Evolutionary conservation across 2,113 vertebrate genomes (phyloP).

Genomic region (Craseonycteris thonglongyai): DNA sequence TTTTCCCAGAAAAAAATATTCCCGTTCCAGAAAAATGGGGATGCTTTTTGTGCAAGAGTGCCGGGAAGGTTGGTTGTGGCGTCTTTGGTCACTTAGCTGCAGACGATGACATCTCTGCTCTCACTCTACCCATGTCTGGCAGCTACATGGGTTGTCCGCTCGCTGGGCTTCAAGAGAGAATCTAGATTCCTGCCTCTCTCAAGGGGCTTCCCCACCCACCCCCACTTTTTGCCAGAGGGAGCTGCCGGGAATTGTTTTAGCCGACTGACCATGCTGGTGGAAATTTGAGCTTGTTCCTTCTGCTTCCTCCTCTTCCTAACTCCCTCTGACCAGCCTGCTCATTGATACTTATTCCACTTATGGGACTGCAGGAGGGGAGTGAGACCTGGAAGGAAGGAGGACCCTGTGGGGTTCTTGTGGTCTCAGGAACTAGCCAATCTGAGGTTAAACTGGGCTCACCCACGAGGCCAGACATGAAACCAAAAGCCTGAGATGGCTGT

Average conservation of each 20-base stretch:
- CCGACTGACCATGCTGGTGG: neutral
- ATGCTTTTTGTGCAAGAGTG: neutral
- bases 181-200: neutral
- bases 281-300: constrained; percentile 7
- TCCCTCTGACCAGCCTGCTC: neutral
- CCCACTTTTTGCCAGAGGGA: neutral
- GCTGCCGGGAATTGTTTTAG: neutral
- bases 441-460: neutral
- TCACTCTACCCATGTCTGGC: neutral
- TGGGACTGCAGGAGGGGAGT: constrained; percentile 7
- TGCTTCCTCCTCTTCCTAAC: neutral
- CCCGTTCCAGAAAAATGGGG: neutral
- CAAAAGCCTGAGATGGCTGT: neutral
- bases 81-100: constrained; percentile 49
- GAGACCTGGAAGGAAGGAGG: neutral
- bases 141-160: neutral
- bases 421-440: neutral
- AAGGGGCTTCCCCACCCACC: neutral
- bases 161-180: neutral
- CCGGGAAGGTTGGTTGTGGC: neutral
- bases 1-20: neutral
- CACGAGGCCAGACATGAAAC: neutral
- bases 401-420: neutral
- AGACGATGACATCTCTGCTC: constrained; percentile 38
- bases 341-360: constrained; percentile 32